Conservation (phyloP, 2,113 vertebrate species). For the Antennarius striatus region DNA sequence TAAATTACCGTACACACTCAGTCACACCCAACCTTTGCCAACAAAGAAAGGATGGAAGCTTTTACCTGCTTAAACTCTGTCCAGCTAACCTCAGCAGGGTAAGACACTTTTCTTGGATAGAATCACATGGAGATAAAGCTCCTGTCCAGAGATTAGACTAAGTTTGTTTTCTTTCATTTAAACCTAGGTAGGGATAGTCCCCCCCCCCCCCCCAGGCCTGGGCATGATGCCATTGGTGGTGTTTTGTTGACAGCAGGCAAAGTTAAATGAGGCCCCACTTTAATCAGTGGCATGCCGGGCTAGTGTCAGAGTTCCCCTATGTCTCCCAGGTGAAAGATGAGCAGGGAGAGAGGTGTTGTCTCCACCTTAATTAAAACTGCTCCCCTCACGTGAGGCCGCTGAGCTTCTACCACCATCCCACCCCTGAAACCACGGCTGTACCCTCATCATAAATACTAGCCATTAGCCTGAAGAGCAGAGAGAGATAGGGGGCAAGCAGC, state of each 20-base stretch:
- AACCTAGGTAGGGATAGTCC: conserved; percentile 76
- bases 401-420: conserved; percentile 45
- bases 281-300: conserved; percentile 85
- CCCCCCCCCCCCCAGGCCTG: conserved; percentile 67
- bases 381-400: conserved; percentile 64
- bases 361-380: conserved; percentile 81
- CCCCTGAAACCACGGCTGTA: conserved; percentile 58
- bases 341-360: conserved; percentile 78
- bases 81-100: conserved; percentile 34
- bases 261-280: conserved; percentile 83
- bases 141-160: conserved; percentile 74
- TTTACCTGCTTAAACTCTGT: conserved; percentile 43
- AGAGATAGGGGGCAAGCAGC: conserved; percentile 47
- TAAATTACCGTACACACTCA: conserved; percentile 51
- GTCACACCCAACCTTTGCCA: conserved; percentile 20
- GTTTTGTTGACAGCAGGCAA: conserved; percentile 85
- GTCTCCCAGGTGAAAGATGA: conserved; percentile 88
- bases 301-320: conserved; percentile 81
- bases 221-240: conserved; percentile 85
- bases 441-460: conserved; percentile 69
- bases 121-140: conserved; percentile 75
- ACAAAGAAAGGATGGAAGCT: conserved; percentile 40
- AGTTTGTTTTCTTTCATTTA: conserved; percentile 72
- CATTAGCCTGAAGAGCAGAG: conserved; percentile 65
- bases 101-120: conserved; percentile 52